Evolutionary conservation across 2,797 vertebrate species (phyloP), one percentile per base, ranked within the genome.

Genomic region (Myotis planiceps): DNA sequence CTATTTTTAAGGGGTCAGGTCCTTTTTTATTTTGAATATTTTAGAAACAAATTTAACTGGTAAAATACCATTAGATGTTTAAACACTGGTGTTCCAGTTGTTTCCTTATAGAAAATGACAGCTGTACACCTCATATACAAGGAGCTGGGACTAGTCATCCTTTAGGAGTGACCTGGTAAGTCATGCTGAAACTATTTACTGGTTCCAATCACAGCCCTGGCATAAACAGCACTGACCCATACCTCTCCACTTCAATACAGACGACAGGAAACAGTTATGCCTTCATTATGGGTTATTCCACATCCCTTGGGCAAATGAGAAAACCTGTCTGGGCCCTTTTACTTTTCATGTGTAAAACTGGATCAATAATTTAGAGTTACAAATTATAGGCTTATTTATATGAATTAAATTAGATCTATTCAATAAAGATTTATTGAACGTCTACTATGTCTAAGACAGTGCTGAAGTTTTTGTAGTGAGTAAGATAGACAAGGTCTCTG

Each of bases 61-160:
- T 84, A 85, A 93, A 95, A 90, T 16, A 51, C 6, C 58, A 93
- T 29, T 69, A 21, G 23, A 55, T 45, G 66, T 92, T 95, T 92
- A 90, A 96, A 32, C 16, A 89, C 63, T 60, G 23, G 4, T 60
- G 94, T 91, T 69, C 63, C 1, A 63, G 39, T 60, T 76, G n/a
- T 88, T 93, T 74, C 29, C 69, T 88, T 63, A 91, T 1, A 88
- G 32, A 47, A 92, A 93, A 84, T n/a, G 37, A 90, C 4, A 88
- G 65, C 0, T 68, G 34, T 45, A 87, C 0, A 84, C 1, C 4
- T 47, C 68, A 68, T 9, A 66, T 29, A 85, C 9, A 71, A 39
- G 71, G 10, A 72, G 39, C 21, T 58, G 34, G 45, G 55, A 89
- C 29, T 34, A 88, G 49, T 47, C 55, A 81, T 71, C 32, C 47